Base-by-base conservation (phyloP, 2,888 invertebrate genomes). In the Myopa tessellatipennis region DNA sequence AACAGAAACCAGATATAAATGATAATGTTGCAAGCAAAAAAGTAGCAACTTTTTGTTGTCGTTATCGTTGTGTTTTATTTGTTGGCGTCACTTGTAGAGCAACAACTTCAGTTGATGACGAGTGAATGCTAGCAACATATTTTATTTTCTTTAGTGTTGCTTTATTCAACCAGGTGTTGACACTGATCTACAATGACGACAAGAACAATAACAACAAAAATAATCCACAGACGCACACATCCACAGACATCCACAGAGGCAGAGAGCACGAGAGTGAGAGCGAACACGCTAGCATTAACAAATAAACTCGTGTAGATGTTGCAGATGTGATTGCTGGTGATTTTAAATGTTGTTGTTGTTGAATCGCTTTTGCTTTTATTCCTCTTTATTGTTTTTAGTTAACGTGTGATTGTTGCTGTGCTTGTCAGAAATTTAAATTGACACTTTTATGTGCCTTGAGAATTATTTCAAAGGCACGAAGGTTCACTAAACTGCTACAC, bases 81-180 rank as follows among this genome's bases (percentile, higher is more conserved):
- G 78, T 74, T 8, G 7, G 10, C 10, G 10, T 45, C 3, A 1
- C 45, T 26, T 26, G 10, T 26, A 63, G 8, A 38, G 1, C 34
- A 36, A 65, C 38, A 12, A 65, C 16, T 65, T 65, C 69, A 45
- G 34, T 58, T 50, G 38, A 78, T 69, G 50, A 16, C 10, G 70
- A 18, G 4, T 45, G 50, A 40, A 40, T 83, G 45, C 45, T 10
- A 45, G 81, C 82, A 81, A 79, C 80, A 79, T 82, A 81, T 82
- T 85, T 82, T 61, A 61, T 18, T 45, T 10, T 18, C 26, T 10
- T 10, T 82, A 79, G 81, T 82, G 84, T 81, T 86, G 85, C 85
- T 84, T 83, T 85, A 85, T 82, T 87, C 85, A 87, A 85, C 87
- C 87, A 88, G 88, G 87, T 87, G 87, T 86, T 86, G 86, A 85